Evolutionary conservation across 2,113 vertebrate genomes (phyloP).

Genomic region (Muntiacus reevesi): DNA sequence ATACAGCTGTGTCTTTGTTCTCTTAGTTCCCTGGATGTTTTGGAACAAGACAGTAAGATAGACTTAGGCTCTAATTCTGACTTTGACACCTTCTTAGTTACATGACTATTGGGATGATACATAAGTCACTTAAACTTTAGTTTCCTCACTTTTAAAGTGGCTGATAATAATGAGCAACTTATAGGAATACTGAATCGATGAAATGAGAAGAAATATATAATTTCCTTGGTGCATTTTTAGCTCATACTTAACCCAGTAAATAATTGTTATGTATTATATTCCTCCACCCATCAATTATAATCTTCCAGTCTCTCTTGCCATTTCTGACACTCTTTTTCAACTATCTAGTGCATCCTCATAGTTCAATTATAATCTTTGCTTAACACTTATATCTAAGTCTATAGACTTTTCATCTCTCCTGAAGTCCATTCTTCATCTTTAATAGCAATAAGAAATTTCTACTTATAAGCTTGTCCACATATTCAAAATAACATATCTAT

Average conservation of each 20-base stretch:
- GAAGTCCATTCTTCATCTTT: neutral
- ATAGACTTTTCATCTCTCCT: neutral
- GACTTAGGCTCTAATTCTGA: neutral
- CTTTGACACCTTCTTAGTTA: neutral
- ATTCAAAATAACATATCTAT: neutral
- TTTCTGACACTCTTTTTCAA: neutral
- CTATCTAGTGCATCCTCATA: neutral
- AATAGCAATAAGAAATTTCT: neutral
- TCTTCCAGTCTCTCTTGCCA: neutral
- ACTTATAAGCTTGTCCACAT: neutral
- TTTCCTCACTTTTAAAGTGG: neutral
- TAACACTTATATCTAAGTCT: neutral
- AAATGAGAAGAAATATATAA: neutral
- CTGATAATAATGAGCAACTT: neutral
- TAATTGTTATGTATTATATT: neutral
- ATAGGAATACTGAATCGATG: neutral
- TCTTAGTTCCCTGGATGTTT: neutral
- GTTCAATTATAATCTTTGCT: neutral
- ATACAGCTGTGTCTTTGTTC: neutral
- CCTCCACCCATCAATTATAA: neutral
- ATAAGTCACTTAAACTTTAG: neutral
- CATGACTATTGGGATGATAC: neutral
- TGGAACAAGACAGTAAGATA: neutral
- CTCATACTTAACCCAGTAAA: neutral
- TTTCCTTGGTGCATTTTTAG: neutral